Conservation (phyloP, 2,797 vertebrate genomes). For the Columba guinea region DNA sequence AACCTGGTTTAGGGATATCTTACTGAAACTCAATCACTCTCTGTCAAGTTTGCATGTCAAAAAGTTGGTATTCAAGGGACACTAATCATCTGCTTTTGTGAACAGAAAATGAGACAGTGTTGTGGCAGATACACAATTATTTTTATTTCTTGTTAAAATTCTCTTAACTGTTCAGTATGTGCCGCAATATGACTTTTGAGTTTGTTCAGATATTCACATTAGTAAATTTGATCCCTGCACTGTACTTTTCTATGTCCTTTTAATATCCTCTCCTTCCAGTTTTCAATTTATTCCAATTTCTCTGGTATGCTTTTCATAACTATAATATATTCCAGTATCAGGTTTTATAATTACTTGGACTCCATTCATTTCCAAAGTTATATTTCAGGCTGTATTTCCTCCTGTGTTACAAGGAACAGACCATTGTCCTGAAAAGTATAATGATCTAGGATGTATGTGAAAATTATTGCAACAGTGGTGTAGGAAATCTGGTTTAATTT, state of each 20-base stretch:
- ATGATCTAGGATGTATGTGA: not conserved
- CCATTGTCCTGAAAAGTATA: not conserved
- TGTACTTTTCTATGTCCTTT: not conserved
- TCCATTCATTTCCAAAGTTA: slow-evolving; percentile 27
- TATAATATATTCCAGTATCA: slow-evolving; percentile 17
- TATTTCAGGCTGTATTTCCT: slow-evolving; percentile 34
- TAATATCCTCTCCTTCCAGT: slow-evolving; percentile 18
- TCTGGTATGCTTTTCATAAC: slow-evolving; percentile 15
- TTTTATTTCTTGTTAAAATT: slow-evolving; percentile 4
- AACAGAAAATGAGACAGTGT: not conserved
- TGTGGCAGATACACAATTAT: not conserved
- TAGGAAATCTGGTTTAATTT: slow-evolving; percentile 3
- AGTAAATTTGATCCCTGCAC: slow-evolving; percentile 20
- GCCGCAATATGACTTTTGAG: not conserved
- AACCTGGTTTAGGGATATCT: not conserved
- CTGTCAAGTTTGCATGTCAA: not conserved
- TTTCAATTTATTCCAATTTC: slow-evolving; percentile 44
- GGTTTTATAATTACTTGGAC: slow-evolving; percentile 37
- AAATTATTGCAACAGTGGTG: not conserved
- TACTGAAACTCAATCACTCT: not conserved
- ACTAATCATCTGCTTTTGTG: slow-evolving; percentile 12
- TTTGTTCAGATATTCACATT: slow-evolving; percentile 4
- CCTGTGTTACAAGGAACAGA: slow-evolving; percentile 2
- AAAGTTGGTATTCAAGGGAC: not conserved
- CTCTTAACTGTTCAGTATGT: not conserved